phyloP scores from a whole-genome alignment of 2,797 vertebrate species.

The Poeciliopsis infans region DNA sequence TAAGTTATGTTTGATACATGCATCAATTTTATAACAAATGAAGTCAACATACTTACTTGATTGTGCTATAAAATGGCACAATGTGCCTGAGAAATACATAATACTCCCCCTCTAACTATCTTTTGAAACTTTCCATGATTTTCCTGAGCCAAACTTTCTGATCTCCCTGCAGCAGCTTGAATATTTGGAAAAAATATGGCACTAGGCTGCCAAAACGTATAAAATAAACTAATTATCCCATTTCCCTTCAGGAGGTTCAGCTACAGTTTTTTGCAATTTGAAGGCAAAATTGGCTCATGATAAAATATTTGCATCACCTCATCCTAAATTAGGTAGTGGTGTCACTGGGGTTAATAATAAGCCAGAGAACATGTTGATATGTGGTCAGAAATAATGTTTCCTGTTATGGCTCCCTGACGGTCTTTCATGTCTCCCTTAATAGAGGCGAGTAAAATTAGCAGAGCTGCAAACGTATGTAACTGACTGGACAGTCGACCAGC shows the following conservation, averaged over 20 bases:
- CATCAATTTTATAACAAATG: too few relatives aligned
- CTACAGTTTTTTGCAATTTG: background rate
- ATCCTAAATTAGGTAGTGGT: slow-evolving; percentile 15
- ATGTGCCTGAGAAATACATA: too few relatives aligned
- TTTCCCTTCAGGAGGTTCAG: background rate
- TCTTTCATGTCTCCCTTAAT: slow-evolving; percentile 25
- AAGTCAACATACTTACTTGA: too few relatives aligned
- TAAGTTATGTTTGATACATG: too few relatives aligned
- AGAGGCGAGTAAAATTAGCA: slow-evolving; percentile 49
- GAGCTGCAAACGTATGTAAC: slow-evolving; percentile 10
- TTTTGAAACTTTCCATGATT: background rate
- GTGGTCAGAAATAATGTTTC: slow-evolving; percentile 27
- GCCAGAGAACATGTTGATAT: slow-evolving; percentile 1
- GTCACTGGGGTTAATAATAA: slow-evolving; percentile 48
- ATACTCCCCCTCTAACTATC: background rate
- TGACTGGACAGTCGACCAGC: background rate
- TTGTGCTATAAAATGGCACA: too few relatives aligned
- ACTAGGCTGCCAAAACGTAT: background rate
- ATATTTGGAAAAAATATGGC: background rate
- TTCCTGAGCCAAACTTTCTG: background rate
- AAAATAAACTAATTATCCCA: background rate
- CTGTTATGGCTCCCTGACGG: slow-evolving; percentile 32
- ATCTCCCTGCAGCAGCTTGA: background rate
- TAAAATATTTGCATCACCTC: background rate
- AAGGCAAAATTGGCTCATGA: background rate